Evolutionary conservation across 2,888 invertebrate genomes (phyloP).

Genomic region (Drosophila picticornis): DNA sequence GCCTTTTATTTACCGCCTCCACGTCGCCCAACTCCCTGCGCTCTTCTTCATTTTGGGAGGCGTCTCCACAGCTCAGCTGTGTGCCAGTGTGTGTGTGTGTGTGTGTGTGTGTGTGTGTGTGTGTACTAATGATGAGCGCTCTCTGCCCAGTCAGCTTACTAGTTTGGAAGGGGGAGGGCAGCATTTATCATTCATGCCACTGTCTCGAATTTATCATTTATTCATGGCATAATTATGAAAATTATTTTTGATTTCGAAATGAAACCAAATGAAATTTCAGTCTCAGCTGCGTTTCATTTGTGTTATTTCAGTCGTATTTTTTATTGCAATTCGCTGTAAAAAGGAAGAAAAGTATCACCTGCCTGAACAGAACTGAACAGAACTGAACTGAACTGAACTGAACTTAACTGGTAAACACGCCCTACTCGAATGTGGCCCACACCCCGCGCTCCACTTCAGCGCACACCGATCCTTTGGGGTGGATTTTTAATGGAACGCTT

Average conservation of each 20-base stretch:
- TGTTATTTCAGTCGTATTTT: constrained; percentile 7
- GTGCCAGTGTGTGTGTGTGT: not conserved
- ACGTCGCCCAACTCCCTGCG: constrained; percentile 1
- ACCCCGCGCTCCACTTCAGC: constrained; percentile 72
- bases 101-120: constrained; percentile 24
- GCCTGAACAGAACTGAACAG: constrained; percentile 35
- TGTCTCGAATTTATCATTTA: constrained; percentile 58
- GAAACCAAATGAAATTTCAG: constrained; percentile 16
- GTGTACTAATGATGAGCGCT: constrained; percentile 66
- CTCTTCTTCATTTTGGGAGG: constrained; percentile 41
- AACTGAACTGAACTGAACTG: constrained; percentile 11
- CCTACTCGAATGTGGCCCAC: constrained; percentile 23
- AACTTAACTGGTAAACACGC: constrained; percentile 32
- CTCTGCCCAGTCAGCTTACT: constrained; percentile 25
- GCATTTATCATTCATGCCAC: constrained; percentile 52
- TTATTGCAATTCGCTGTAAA: constrained; percentile 30
- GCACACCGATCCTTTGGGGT: constrained; percentile 72
- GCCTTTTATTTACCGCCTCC: constrained; percentile 40
- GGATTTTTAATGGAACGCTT: constrained; percentile 77
- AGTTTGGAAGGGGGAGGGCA: constrained; percentile 20
- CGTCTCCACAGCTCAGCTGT: constrained; percentile 27
- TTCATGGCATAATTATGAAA: constrained; percentile 68
- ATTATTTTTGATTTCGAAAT: constrained; percentile 63
- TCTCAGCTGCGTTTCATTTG: constrained; percentile 23
- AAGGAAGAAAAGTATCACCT: constrained; percentile 68